Percentiles rank a stretch among this genome's conserved stretches.
These are phyloP conservation scores for Anastrepha ludens DNA, from an alignment of 1,140 invertebrate species.

Conservation along the genomic window DNA sequence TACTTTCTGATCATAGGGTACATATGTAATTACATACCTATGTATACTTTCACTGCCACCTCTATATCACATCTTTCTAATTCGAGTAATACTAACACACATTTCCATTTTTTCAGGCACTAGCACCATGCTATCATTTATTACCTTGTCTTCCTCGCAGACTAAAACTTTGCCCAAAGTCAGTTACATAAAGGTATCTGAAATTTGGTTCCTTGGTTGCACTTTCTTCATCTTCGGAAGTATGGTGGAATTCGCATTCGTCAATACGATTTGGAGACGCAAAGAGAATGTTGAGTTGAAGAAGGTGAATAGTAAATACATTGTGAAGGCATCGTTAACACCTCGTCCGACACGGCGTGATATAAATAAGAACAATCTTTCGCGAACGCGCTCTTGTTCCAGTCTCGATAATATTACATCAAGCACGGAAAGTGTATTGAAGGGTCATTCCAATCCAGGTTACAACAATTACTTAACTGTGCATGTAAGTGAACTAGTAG, in stretches of 20 bases:
- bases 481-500: conserved; percentile 62
- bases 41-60: neutral
- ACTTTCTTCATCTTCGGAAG: conserved; percentile 89
- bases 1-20: no score
- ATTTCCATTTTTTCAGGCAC: conserved; percentile 75
- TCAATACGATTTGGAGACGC: conserved; percentile 90
- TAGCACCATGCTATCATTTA: conserved; percentile 91
- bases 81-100: neutral
- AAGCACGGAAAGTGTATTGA: conserved; percentile 70
- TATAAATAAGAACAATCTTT: conserved; percentile 77
- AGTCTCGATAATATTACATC: conserved; percentile 77
- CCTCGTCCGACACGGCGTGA: conserved; percentile 84
- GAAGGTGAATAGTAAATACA: conserved; percentile 89
- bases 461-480: conserved; percentile 82
- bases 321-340: conserved; percentile 87
- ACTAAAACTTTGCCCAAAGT: conserved; percentile 88
- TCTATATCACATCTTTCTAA: no score
- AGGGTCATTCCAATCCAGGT: conserved; percentile 67
- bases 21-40: no score
- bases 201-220: conserved; percentile 91
- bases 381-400: conserved; percentile 80
- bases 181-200: conserved; percentile 91
- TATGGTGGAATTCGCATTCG: conserved; percentile 90
- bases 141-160: conserved; percentile 87
- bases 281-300: conserved; percentile 89